Evolutionary conservation across 1,140 invertebrate genomes (phyloP).

Genomic region (Copidosoma floridanum): DNA sequence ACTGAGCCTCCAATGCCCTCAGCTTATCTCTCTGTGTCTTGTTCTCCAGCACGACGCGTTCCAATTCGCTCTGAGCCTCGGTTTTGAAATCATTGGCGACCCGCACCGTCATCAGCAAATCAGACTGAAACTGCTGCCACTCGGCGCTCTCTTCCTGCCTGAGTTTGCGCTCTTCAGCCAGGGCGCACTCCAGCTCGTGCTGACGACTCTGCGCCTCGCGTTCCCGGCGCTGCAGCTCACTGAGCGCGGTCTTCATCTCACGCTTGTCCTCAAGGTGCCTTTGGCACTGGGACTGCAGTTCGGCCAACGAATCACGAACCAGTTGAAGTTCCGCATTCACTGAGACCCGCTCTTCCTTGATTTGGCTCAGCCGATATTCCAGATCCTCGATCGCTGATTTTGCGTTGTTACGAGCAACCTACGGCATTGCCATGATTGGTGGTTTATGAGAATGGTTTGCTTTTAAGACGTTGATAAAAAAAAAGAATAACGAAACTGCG

Average conservation of each 20-base stretch:
- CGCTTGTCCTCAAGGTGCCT: constrained; percentile 76
- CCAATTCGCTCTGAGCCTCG: constrained; percentile 79
- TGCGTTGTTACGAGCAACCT: constrained; percentile 75
- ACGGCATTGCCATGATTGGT: too few relatives aligned
- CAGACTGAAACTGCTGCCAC: constrained; percentile 92
- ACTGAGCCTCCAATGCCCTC: constrained; percentile 71
- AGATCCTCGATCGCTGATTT: constrained; percentile 77
- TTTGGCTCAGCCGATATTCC: constrained; percentile 73
- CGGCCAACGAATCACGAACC: constrained; percentile 70
- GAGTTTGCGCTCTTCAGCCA: constrained; percentile 62
- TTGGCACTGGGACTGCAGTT: constrained; percentile 72
- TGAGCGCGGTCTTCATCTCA: constrained; percentile 65
- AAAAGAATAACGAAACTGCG: too few relatives aligned
- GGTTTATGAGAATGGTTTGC: too few relatives aligned
- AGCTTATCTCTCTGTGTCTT: constrained; percentile 76
- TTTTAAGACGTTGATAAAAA: too few relatives aligned
- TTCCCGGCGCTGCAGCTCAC: constrained; percentile 67
- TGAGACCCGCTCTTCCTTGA: constrained; percentile 70
- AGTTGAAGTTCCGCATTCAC: constrained; percentile 70
- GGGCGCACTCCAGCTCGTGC: constrained; percentile 58
- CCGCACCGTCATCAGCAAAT: constrained; percentile 87
- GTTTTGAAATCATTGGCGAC: constrained; percentile 95
- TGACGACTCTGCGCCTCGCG: constrained; percentile 60
- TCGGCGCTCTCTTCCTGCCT: constrained; percentile 70
- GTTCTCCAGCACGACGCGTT: constrained; percentile 80